These are phyloP conservation scores for Benitochromis conjunctus DNA, from an alignment of 2,113 vertebrate species.

Conservation along the genomic window DNA sequence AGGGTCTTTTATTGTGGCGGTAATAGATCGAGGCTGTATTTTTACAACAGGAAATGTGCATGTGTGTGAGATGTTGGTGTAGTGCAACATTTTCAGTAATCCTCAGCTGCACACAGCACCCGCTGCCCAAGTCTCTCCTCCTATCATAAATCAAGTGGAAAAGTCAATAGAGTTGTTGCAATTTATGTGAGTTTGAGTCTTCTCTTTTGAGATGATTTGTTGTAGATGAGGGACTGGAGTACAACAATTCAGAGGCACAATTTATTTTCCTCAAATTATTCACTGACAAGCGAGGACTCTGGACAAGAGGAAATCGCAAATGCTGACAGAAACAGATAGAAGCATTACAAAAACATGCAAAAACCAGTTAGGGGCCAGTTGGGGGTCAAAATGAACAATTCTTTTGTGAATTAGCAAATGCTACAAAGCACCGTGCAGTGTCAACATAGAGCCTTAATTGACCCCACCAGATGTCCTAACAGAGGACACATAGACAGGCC, in stretches of 20 bases:
- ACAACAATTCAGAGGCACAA: slow-evolving; percentile 29
- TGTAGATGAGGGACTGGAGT: slow-evolving; percentile 41
- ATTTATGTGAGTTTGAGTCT: slow-evolving; percentile 58
- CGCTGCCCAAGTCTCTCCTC: slow-evolving; percentile 15
- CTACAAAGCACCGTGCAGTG: neutral
- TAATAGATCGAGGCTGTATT: slow-evolving; percentile 3
- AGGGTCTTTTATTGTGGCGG: neutral
- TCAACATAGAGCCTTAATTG: slow-evolving; percentile 23
- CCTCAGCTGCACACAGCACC: slow-evolving; percentile 15
- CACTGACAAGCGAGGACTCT: slow-evolving; percentile 25
- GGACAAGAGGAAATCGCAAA: neutral
- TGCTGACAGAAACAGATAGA: neutral
- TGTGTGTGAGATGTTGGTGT: slow-evolving; percentile 12
- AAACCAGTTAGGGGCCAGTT: neutral
- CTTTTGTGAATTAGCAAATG: neutral
- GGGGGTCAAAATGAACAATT: neutral
- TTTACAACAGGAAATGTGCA: slow-evolving; percentile 7
- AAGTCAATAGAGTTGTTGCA: slow-evolving; percentile 64
- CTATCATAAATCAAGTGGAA: slow-evolving; percentile 46
- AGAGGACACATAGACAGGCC: slow-evolving; percentile 28
- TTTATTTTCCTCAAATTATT: slow-evolving; percentile 47
- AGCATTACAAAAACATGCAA: neutral
- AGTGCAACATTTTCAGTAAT: slow-evolving; percentile 14
- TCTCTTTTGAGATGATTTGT: slow-evolving; percentile 60
- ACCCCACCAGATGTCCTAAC: slow-evolving; percentile 58